Base-by-base conservation (phyloP, 2,888 invertebrate species). In the Anarsia innoxiella region DNA sequence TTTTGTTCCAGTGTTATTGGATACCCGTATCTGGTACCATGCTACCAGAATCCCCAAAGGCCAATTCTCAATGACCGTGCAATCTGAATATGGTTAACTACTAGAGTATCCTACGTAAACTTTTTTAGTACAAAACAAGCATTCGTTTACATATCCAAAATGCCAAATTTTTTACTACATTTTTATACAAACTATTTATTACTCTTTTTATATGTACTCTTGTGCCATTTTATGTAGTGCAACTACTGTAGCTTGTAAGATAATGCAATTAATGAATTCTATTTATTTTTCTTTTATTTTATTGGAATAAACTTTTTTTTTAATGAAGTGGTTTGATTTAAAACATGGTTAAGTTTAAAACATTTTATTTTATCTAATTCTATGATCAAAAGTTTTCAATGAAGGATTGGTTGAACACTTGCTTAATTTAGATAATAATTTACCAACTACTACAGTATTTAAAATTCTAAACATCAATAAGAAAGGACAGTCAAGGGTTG, bases 11-110 rank as follows among this genome's bases (percentile, higher is more conserved):
- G 93, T 96, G 41, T 85, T 96, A 40, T 83, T 96, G 36, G 96
- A 97, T 63, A 96, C 96, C 0, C 89, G 96, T 52, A 88, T 93
- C 43, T 97, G 96, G 96, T 96, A 96, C 67, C 96, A 96, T 69
- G 90, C 92, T 35, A 96, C 96, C 23, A 89, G 87, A 49, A 92
- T 96, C 39, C 89, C 91, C 30, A 90, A 91, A 47, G 92, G 92
- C 3, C 89, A 93, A 59, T 91, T 96, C 56, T 94, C 95, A 49
- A 84, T 96, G 28, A 94, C 95, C 9, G 90, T 96, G 41, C 95
- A 96, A 53, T 96, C 96, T 0, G 96, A 96, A 70, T 96, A 96
- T 77, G 96, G 96, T 53, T 93, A 85, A 39, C 12, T 32, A 40
- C 38, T 19, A 6, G 4, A 40, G 37, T 40, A 35, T 23, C 23